Percentiles rank a stretch among this genome's conserved stretches.
phyloP scores from a whole-genome alignment of 2,113 vertebrate species.

The Agelaius phoeniceus region DNA sequence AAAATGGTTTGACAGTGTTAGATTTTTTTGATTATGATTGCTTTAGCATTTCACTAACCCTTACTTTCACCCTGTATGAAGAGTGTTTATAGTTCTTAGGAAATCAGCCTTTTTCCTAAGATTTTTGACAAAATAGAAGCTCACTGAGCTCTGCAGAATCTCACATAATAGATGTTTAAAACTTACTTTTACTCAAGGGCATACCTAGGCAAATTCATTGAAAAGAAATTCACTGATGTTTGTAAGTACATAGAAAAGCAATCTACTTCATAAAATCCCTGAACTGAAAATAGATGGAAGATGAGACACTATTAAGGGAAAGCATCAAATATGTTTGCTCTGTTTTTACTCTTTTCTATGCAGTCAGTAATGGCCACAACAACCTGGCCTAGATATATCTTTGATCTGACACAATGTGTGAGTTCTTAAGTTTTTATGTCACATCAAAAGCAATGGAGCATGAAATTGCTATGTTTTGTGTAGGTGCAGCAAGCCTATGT shows the following conservation, averaged over 20 bases:
- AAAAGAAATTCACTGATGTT: neutral
- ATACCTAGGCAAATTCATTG: neutral
- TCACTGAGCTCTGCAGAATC: neutral
- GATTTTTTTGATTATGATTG: neutral
- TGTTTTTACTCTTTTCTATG: neutral
- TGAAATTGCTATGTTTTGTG: neutral
- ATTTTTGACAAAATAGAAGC: neutral
- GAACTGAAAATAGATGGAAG: neutral
- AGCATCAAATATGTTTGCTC: neutral
- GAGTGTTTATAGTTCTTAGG: neutral
- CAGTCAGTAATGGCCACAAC: neutral
- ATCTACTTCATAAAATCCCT: neutral
- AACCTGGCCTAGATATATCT: neutral
- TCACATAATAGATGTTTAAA: neutral
- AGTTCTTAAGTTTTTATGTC: neutral
- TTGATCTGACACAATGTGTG: neutral
- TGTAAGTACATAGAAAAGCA: conserved; percentile 7
- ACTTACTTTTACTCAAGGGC: neutral
- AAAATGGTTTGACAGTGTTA: neutral
- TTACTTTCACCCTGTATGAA: neutral
- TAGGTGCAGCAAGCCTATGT: neutral
- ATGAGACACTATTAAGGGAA: neutral
- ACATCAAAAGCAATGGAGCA: neutral
- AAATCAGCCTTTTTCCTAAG: neutral
- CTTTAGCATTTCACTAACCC: neutral